Evolutionary conservation across 1,140 invertebrate species (phyloP).

Genomic region (Drosophila kikkawai): DNA sequence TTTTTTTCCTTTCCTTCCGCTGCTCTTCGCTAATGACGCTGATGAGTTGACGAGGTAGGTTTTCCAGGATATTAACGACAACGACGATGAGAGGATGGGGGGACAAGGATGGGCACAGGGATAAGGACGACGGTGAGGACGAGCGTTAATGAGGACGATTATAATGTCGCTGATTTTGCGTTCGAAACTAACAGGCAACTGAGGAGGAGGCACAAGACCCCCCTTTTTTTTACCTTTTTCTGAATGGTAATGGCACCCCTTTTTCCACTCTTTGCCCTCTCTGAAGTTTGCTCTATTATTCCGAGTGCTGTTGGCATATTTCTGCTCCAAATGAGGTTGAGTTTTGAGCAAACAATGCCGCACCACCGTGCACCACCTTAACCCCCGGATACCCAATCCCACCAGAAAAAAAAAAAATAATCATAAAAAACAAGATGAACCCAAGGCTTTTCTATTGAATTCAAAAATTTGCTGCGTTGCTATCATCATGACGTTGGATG

Average conservation of each 20-base stretch:
- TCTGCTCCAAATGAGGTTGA: conserved; percentile 77
- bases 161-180: conserved; percentile 83
- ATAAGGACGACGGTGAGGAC: conserved; percentile 22
- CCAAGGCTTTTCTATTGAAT: conserved; percentile 57
- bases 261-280: conserved; percentile 3
- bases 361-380: conserved; percentile 28
- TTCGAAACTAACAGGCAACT: conserved; percentile 78
- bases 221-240: background rate
- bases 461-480: conserved; percentile 53
- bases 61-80: conserved; percentile 80
- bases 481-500: conserved; percentile 44
- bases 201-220: conserved; percentile 37
- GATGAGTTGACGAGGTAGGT: conserved; percentile 82
- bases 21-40: conserved; percentile 76
- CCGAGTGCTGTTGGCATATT: conserved; percentile 77
- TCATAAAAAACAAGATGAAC: conserved; percentile 13
- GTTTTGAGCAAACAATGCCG: conserved; percentile 75
- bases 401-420: background rate
- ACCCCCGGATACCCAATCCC: background rate
- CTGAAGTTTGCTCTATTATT: conserved; percentile 61
- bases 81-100: conserved; percentile 32
- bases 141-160: conserved; percentile 80
- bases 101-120: conserved; percentile 5
- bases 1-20: conserved; percentile 26
- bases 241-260: conserved; percentile 14